Percentiles rank a stretch among this genome's conserved stretches.
Conservation (phyloP, 2,888 invertebrate genomes). For the Caenorhabditis doughertyi region DNA sequence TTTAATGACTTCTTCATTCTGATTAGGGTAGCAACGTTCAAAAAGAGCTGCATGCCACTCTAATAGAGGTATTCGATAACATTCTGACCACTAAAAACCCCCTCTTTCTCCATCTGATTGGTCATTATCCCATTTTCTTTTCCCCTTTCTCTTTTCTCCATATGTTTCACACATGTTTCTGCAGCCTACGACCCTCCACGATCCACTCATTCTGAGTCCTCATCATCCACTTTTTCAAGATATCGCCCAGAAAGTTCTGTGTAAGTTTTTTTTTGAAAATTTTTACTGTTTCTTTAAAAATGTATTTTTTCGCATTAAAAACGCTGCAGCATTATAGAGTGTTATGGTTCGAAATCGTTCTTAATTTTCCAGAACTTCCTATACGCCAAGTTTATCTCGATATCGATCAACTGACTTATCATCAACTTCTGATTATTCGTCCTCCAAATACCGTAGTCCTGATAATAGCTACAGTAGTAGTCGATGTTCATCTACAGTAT, state of each 20-base stretch:
- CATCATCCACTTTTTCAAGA: slow-evolving; percentile 41
- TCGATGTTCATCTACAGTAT: slow-evolving; percentile 39
- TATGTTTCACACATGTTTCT: slow-evolving; percentile 55
- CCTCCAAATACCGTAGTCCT: slow-evolving; percentile 47
- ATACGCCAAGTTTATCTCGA: slow-evolving; percentile 47
- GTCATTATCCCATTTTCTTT: slow-evolving; percentile 10
- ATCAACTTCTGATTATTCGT: slow-evolving; percentile 44
- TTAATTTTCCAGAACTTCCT: slow-evolving; percentile 27
- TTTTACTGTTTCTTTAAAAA: slow-evolving; percentile 25
- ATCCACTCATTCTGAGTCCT: slow-evolving; percentile 29
- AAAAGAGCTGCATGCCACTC: too few species aligned
- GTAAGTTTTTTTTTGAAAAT: slow-evolving; percentile 4
- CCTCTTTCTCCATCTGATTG: too few species aligned
- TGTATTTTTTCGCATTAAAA: too few species aligned
- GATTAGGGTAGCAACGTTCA: too few species aligned
- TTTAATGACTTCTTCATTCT: too few species aligned
- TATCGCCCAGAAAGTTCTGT: slow-evolving; percentile 45
- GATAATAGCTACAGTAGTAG: slow-evolving; percentile 47
- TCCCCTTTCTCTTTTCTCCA: slow-evolving; percentile 15
- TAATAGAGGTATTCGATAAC: too few species aligned
- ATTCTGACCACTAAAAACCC: too few species aligned
- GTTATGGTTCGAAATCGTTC: background rate
- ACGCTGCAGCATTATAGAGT: too few species aligned
- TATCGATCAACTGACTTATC: slow-evolving; percentile 59
- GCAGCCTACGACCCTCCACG: slow-evolving; percentile 59